Evolutionary conservation across 2,797 vertebrate species (phyloP), one percentile per base, ranked within the genome.

Genomic region (Perodicticus potto): DNA sequence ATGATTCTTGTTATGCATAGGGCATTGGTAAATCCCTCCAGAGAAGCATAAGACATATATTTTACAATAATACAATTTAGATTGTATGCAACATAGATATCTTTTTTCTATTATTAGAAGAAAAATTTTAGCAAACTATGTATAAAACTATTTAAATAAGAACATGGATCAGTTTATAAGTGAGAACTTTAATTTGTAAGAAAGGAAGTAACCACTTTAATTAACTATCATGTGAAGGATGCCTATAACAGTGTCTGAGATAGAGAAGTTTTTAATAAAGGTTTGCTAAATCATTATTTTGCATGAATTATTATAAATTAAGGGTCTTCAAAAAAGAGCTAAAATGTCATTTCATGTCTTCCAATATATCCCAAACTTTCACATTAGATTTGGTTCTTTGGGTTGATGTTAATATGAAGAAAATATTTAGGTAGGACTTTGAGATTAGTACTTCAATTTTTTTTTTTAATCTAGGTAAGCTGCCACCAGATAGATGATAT

Each of bases 331-430:
- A 72, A 16, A 70, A 85, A 81, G 27, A 88, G 53, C 55, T 88
- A 84, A 73, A 84, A 81, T 94, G 63, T 59, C 69, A 78, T 57
- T 74, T 88, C 45, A 87, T 29, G 86, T 84, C 37, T 80, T 92
- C n/a, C 37, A 93, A 2, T 45, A 20, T 80, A 32, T 74, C 19
- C 83, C 32, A 76, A 63, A 23, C 16, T 61, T 87, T 70, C n/a
- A 59, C 37, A 81, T 93, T 14, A 67, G 29, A 61, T 82, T 78
- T 77, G 7, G 40, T 91, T 78, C 25, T 45, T 67, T 70, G 34
- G 32, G n/a, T 88, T 91, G 49, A 88, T 80, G 34, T 32, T 69
- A 80, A 76, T 11, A 73, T 22, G 10, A 78, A 96, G 25, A 53
- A 85, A 82, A 69, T 3, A 83, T 5, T n/a, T 80, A 20, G 7